phyloP scores from a whole-genome alignment of 1,140 invertebrate species.

The Argopecten irradians region DNA sequence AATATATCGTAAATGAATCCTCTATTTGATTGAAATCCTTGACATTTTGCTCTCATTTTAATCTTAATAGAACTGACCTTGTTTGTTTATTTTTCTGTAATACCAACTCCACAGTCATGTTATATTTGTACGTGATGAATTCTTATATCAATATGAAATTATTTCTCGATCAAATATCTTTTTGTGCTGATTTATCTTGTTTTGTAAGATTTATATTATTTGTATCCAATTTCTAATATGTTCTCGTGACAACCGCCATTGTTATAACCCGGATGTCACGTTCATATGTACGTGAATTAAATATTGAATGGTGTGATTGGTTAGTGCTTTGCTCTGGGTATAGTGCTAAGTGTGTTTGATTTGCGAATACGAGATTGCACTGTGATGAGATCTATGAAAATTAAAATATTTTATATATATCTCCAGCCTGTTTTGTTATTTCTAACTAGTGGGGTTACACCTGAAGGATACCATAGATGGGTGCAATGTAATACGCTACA shows the following conservation, averaged over 20 bases:
- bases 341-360: conserved; percentile 12
- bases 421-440: not conserved
- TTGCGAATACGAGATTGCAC: not conserved
- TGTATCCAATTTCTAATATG: not conserved
- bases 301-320: not conserved
- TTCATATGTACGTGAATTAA: not conserved
- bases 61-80: not conserved
- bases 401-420: not conserved
- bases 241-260: not conserved
- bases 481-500: too few relatives aligned
- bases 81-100: not conserved
- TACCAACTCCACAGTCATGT: not conserved
- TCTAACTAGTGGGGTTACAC: too few relatives aligned
- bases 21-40: not conserved
- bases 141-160: not conserved
- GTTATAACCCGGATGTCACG: not conserved
- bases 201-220: not conserved
- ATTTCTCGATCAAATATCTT: not conserved
- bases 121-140: not conserved
- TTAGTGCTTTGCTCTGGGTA: conserved; percentile 2
- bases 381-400: conserved; percentile 3
- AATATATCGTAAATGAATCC: too few relatives aligned
- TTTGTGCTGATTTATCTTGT: not conserved
- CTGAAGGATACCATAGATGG: too few relatives aligned
- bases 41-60: not conserved